phyloP scores from a whole-genome alignment of 2,113 vertebrate species.

The Aptenodytes patagonicus region DNA sequence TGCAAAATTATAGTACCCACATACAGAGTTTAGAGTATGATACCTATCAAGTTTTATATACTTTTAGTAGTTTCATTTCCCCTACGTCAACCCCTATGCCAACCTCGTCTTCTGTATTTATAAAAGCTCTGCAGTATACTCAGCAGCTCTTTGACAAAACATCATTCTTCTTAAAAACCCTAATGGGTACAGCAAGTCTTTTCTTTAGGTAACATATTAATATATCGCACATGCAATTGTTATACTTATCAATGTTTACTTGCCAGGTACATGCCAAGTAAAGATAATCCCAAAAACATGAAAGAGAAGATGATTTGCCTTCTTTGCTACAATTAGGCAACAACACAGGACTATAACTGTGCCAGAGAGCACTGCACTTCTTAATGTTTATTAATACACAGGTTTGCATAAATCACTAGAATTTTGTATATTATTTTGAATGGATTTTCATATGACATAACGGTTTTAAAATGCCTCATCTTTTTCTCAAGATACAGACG shows the following conservation, averaged over 20 bases:
- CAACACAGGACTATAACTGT: background rate
- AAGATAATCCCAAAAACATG: background rate
- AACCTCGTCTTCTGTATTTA: background rate
- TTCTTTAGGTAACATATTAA: background rate
- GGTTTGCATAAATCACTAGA: background rate
- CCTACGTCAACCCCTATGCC: background rate
- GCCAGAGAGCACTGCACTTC: background rate
- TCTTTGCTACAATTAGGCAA: background rate
- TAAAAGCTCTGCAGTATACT: background rate
- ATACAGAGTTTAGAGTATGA: fast-evolving
- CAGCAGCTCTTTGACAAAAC: background rate
- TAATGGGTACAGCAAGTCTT: background rate
- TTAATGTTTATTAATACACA: background rate
- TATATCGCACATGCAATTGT: background rate
- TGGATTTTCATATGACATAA: background rate
- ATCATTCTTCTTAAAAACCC: background rate
- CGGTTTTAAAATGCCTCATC: background rate
- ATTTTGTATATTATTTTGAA: background rate
- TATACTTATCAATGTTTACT: fast-evolving
- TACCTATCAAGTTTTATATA: background rate
- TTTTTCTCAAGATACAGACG: background rate
- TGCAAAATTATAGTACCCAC: background rate
- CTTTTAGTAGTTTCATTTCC: background rate
- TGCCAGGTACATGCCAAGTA: background rate
- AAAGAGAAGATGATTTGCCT: background rate